These are phyloP conservation scores for Cephalopterus ornatus DNA, from an alignment of 2,113 vertebrate genomes.

Conservation along the genomic window DNA sequence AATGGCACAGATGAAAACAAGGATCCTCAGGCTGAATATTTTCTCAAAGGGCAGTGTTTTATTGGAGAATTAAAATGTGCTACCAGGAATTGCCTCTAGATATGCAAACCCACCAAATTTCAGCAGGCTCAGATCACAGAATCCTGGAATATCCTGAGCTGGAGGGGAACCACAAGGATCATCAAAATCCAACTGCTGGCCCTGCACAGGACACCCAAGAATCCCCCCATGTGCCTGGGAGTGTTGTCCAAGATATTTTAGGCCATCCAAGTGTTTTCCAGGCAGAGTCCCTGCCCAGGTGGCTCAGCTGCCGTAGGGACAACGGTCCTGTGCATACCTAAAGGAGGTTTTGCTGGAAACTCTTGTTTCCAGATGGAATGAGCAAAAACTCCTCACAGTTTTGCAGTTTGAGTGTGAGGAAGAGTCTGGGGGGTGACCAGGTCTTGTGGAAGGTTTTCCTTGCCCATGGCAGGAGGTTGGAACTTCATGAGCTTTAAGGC, in stretches of 20 bases:
- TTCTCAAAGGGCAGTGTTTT: not conserved
- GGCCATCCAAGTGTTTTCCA: not conserved
- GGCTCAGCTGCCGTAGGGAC: not conserved
- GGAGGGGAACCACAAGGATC: no score
- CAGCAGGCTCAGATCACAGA: not conserved
- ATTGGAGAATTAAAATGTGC: not conserved
- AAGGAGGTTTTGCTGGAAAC: not conserved
- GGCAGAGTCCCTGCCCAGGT: not conserved
- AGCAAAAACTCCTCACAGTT: not conserved
- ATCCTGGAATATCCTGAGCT: not conserved
- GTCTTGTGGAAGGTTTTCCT: not conserved
- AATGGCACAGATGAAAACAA: not conserved
- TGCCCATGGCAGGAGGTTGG: not conserved
- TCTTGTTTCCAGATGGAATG: not conserved
- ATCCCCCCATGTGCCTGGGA: not conserved
- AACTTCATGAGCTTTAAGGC: not conserved
- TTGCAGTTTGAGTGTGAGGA: not conserved
- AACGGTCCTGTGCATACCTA: rapidly evolving
- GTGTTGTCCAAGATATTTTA: not conserved
- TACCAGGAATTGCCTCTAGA: not conserved
- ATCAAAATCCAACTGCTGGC: not conserved
- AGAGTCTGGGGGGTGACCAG: not conserved
- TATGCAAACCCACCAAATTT: not conserved
- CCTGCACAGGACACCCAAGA: not conserved
- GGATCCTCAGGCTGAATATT: not conserved